Evolutionary conservation across 2,113 vertebrate genomes (phyloP), one percentile per base, ranked within the genome.

Genomic region (Amphiprion percula): DNA sequence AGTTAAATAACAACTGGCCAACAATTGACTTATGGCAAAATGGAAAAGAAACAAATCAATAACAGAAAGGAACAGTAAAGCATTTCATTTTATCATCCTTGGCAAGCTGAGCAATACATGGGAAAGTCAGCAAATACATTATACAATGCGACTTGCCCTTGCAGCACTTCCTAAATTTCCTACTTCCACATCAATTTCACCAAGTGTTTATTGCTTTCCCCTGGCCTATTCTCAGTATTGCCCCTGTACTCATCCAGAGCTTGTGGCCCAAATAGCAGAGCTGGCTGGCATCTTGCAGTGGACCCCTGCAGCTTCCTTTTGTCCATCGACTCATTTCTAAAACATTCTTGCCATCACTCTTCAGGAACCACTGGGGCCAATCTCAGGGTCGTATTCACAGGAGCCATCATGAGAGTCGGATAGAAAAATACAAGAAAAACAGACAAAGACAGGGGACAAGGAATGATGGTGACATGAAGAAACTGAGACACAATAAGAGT

Each of bases 201-300:
- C 74, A 85, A 78, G 77, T 81, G 72, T 85, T 85, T 77, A 77
- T 85, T 82, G 69, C 68, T 50, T 66, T 74, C 60, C 19, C 21
- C 50, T 53, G 44, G 61, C 46, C 69, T 53, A 19, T 82, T 69
- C 74, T 66, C 71, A 1, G 2, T 28, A 14, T 17, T 54, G 69
- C 41, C 44, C 55, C 33, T 14, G 46, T 59, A 50, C 49, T 62
- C 55, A 59, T 46, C 30, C 33, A 47, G 70, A 74, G 28, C 68
- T 67, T 19, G 10, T 0, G 6, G 54, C 70, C 72, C 41, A 70
- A 66, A 65, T 33, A 68, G 41, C 77, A 58, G 79, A 77, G 49
- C 58, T 17, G 58, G 58, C 49, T 24, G 10, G 4, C 4, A 5
- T 15, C 39, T n/a, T 52, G 77, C 71, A 78, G 81, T 23, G 54